phyloP scores from a whole-genome alignment of 2,797 vertebrate species.

The Centropyge bicolor region DNA sequence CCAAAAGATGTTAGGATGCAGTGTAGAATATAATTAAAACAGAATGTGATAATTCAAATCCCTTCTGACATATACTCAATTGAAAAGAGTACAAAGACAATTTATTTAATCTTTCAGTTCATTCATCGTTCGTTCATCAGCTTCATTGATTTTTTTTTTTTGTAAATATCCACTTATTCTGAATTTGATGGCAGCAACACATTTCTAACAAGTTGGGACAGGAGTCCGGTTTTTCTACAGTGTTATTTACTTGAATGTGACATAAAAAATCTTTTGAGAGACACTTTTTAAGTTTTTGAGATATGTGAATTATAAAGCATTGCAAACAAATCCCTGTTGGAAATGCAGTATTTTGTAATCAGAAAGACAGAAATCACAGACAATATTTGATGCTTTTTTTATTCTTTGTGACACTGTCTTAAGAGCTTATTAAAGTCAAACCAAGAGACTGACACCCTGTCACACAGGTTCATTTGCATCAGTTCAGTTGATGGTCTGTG shows the following conservation, averaged over 20 bases:
- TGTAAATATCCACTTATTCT: no score
- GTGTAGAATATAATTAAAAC: no score
- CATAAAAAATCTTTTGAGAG: not conserved
- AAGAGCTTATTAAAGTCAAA: constrained; percentile 40
- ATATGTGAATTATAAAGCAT: constrained; percentile 8
- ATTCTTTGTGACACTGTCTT: constrained; percentile 38
- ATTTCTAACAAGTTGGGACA: no score
- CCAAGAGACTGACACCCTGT: constrained; percentile 20
- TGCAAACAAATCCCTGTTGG: constrained; percentile 7
- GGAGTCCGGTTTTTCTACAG: constrained; percentile 3
- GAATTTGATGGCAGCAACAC: no score
- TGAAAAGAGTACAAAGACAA: no score
- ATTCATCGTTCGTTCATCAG: no score
- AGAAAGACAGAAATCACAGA: constrained; percentile 32
- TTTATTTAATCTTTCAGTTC: no score
- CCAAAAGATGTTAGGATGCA: no score
- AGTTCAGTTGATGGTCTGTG: constrained; percentile 18
- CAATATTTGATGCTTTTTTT: constrained; percentile 15
- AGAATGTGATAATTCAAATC: no score
- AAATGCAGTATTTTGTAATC: constrained; percentile 15
- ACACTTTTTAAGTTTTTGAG: not conserved
- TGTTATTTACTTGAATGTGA: constrained; percentile 17
- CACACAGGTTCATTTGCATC: constrained; percentile 35
- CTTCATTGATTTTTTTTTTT: no score
- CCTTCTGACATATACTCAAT: no score